Evolutionary conservation across 2,113 vertebrate genomes (phyloP), one percentile per base, ranked within the genome.

Genomic region (Microcebus ravelobensis): DNA sequence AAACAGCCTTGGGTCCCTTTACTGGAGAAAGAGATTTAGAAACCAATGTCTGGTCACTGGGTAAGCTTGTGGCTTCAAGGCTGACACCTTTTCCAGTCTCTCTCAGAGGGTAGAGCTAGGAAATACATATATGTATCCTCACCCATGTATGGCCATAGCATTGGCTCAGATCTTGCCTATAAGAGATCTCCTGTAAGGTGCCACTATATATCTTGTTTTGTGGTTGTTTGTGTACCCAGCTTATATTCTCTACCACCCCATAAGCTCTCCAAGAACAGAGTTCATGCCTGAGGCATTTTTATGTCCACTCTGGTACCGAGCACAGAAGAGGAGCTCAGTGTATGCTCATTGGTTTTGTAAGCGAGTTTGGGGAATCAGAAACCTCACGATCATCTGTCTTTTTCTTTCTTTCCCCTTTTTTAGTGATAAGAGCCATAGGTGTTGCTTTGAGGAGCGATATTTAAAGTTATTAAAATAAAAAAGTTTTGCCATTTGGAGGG

Each of bases 391-490:
- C 23, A 11, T 34, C 57, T 84, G 25, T 52, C 42, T 57, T 39
- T 48, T 42, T 29, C 20, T 45, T 42, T 39, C 36, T 45, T 9
- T 61, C 39, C 9, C 10, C 52, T 63, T 50, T 63, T 52, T 48
- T 23, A 29, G 48, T 48, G 76, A 6, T 82, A 89, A 73, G 14
- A 82, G 6, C 50, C 48, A 84, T 21, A 59, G 67, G 17, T 90
- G 27, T 89, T 61, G 59, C 84, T 63, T 29, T 73, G 76, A 68
- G 67, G 23, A 27, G 5, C n/a, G 67, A n/a, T 70, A 90, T 83
- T 93, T 80, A 39, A 96, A 70, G 29, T 52, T 87, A 80, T 79
- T 83, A 68, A 79, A 85, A 91, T 73, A 29, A 84, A 84, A 79
- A 92, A 10, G 39, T 45, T 50, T 90, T 86, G 48, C 52, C 17